Base-by-base conservation (phyloP, 2,888 invertebrate species). In the Allygus modestus region DNA sequence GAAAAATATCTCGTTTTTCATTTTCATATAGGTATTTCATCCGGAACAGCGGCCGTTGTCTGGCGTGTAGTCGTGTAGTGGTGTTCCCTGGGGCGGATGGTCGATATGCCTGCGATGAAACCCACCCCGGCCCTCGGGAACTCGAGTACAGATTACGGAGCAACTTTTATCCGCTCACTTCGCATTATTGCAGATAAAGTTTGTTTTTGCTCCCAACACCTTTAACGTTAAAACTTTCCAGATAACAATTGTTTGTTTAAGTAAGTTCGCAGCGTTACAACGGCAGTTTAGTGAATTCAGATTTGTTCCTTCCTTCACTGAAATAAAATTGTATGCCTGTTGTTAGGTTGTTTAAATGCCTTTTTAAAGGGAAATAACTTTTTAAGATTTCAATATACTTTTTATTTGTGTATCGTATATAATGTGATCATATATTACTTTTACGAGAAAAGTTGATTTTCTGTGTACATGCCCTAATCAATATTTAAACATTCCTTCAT, bases 1-100 rank as follows among this genome's bases (percentile, higher is more conserved):
- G 79, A 58, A 79, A 79, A 58, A 58, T 79, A 79, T 58, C 79
- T 79, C 75, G 75, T 58, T 58, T 79, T 79, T 79, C 79, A 79
- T 79, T 79, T 79, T 79, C 54, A 79, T 79, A 79, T 79, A 28
- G 79, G 79, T 58, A 58, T 79, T 79, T 79, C 28, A 58, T 79
- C 79, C 28, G 33, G 58, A 79, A 28, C 26, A 51, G n/a, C 54
- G 77, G 31, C 77, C 28, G 77, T 46, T 77, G 79, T 58, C 58
- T 51, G 79, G 28, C 58, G 12, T 37, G 79, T 79, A 58, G 79
- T 79, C 12, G 28, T 79, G 79, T 58, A 79, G 79, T 20, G 77
- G 1, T 11, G 54, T n/a, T 51, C 58, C 15, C 23, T 9, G 46
- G 77, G 77, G 33, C 1, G 15, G 58, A 12, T 4, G 37, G 46